phyloP scores from a whole-genome alignment of 2,888 invertebrate genomes.

The Tridacna gigas region DNA sequence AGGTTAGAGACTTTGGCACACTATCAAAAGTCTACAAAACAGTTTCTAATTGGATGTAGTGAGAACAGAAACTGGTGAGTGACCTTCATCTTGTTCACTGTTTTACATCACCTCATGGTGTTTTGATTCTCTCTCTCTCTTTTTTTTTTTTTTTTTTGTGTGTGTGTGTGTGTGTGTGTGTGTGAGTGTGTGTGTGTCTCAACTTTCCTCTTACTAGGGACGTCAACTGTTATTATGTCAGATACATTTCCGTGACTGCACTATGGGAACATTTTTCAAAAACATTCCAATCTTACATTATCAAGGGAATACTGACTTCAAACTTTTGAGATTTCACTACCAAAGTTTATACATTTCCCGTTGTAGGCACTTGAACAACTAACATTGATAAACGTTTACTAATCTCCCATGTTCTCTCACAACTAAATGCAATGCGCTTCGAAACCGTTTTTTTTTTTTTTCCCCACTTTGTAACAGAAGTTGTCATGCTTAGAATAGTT shows the following conservation, averaged over 20 bases:
- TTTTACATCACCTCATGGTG: no score
- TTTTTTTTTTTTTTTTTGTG: constrained; percentile 11
- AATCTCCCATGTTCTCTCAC: constrained; percentile 24
- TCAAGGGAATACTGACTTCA: constrained; percentile 50
- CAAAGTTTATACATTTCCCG: constrained; percentile 23
- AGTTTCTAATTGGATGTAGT: background rate
- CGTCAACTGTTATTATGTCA: background rate
- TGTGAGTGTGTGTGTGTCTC: background rate
- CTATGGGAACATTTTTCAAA: constrained; percentile 48
- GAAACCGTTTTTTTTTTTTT: no score
- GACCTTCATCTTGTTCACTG: no score
- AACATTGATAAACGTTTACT: constrained; percentile 1
- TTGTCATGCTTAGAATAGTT: no score
- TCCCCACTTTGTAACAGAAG: no score
- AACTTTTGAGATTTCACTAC: constrained; percentile 47
- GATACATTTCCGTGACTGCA: constrained; percentile 39
- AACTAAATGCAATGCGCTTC: constrained; percentile 24
- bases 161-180: no score
- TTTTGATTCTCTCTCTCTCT: constrained; percentile 29
- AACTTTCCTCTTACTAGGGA: background rate
- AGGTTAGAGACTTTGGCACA: background rate
- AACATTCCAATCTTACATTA: constrained; percentile 17
- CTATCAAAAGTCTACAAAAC: background rate
- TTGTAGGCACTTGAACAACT: constrained; percentile 7
- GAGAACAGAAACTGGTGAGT: no score